Conservation (phyloP, 1,140 invertebrate species). For the Drosophila pruinosa region DNA sequence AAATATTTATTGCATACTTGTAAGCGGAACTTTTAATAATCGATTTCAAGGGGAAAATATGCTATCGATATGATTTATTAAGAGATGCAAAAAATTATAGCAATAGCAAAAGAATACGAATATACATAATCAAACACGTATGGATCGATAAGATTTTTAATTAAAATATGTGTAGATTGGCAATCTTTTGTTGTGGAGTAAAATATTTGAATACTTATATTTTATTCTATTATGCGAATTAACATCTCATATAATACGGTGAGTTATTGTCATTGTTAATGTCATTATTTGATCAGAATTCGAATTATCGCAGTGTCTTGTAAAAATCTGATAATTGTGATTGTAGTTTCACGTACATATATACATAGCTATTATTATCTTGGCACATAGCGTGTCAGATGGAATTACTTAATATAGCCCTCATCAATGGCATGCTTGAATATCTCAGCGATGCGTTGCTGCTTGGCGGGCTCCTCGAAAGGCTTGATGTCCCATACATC, state of each 20-base stretch:
- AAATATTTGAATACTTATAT: conserved; percentile 7
- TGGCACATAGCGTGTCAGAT: background rate
- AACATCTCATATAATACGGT: background rate
- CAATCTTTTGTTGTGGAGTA: background rate
- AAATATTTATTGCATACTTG: background rate
- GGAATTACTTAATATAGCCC: conserved; percentile 84
- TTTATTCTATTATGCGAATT: background rate
- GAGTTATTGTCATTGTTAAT: background rate
- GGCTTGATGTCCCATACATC: conserved; percentile 84
- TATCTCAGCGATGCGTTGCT: conserved; percentile 85
- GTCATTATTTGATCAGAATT: conserved; percentile 13
- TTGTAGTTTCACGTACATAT: background rate
- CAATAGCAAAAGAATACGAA: background rate
- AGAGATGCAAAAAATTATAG: background rate
- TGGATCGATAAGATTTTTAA: background rate
- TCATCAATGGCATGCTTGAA: conserved; percentile 87
- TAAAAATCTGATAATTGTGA: background rate
- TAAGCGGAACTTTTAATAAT: background rate
- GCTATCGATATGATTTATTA: no score
- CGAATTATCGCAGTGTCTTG: background rate
- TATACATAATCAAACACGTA: background rate
- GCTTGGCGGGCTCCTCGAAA: conserved; percentile 84
- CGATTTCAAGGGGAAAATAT: background rate
- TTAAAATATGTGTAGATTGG: background rate
- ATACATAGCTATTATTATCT: background rate